These are phyloP conservation scores for Prosapia bicincta DNA, from an alignment of 2,888 invertebrate genomes.

Conservation along the genomic window DNA sequence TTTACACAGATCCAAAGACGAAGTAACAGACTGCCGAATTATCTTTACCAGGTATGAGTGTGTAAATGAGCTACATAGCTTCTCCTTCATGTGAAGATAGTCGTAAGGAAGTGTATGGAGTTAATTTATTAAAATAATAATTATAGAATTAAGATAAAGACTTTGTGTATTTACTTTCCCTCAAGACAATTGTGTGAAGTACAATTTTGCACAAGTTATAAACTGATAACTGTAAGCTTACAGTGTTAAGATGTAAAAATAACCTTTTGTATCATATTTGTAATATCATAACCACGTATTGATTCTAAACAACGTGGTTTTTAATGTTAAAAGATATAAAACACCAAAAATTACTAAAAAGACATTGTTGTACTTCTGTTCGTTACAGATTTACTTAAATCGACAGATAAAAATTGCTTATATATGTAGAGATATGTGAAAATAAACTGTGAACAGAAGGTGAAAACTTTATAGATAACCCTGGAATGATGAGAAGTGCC, in stretches of 20 bases:
- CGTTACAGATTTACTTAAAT: too few relatives aligned
- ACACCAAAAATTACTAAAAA: too few relatives aligned
- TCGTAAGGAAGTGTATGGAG: neutral
- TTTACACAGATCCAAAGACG: neutral
- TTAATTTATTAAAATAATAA: slow-evolving; percentile 2
- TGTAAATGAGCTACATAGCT: neutral
- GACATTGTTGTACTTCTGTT: too few relatives aligned
- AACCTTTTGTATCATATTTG: neutral
- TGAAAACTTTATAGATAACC: too few relatives aligned
- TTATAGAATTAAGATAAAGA: neutral
- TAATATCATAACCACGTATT: neutral
- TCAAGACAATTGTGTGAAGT: neutral
- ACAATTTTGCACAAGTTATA: too few relatives aligned
- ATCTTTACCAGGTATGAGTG: neutral
- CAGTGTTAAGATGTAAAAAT: neutral
- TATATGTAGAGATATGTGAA: too few relatives aligned
- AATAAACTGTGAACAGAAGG: too few relatives aligned
- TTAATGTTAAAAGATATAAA: too few relatives aligned
- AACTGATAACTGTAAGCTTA: too few relatives aligned
- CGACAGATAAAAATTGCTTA: too few relatives aligned
- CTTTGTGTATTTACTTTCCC: neutral
- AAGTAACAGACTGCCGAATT: neutral
- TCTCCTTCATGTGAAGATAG: neutral
- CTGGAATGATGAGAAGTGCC: too few relatives aligned
- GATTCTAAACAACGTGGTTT: neutral